A percentile compares a stretch with the other conserved stretches of the same genome.
phyloP scores from a whole-genome alignment of 2,113 vertebrate species.

The Blennius ocellaris region DNA sequence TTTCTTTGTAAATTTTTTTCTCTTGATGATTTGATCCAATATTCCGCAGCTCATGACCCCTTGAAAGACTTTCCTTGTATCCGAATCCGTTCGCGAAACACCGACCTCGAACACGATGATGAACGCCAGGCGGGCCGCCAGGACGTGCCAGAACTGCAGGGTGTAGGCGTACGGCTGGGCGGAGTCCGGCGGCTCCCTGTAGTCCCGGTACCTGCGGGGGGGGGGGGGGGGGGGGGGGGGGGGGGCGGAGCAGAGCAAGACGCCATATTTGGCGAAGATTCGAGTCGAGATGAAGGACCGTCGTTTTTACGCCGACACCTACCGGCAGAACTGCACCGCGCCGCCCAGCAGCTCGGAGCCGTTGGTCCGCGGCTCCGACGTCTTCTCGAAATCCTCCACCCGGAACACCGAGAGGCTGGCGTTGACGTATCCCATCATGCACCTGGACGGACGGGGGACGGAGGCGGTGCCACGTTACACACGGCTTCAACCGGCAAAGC shows the following conservation, averaged over 20 bases:
- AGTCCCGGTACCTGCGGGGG: constrained; percentile 97
- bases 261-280: too few relatives aligned
- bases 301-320: constrained; percentile 10
- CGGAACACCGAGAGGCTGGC: constrained; percentile 92
- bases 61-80: too few relatives aligned
- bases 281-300: constrained; percentile 12
- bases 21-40: too few relatives aligned
- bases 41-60: too few relatives aligned
- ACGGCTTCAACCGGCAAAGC: too few relatives aligned
- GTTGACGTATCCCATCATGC: constrained; percentile 95
- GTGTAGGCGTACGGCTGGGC: constrained; percentile 90
- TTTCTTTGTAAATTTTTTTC: too few relatives aligned
- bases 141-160: constrained; percentile 96
- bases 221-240: too few relatives aligned
- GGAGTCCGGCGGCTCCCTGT: constrained; percentile 91
- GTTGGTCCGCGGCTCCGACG: constrained; percentile 87
- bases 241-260: too few relatives aligned
- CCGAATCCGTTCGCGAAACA: constrained; percentile 17
- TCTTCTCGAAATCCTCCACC: constrained; percentile 91
- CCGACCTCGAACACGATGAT: constrained; percentile 97
- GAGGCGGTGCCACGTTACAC: too few relatives aligned
- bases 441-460: constrained; percentile 78
- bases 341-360: constrained; percentile 88
- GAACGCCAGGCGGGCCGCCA: constrained; percentile 94
- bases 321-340: constrained; percentile 92